A percentile compares a stretch with the other conserved stretches of the same genome.
Evolutionary conservation across 2,113 vertebrate species (phyloP).

Genomic region (Lepidothrix coronata): DNA sequence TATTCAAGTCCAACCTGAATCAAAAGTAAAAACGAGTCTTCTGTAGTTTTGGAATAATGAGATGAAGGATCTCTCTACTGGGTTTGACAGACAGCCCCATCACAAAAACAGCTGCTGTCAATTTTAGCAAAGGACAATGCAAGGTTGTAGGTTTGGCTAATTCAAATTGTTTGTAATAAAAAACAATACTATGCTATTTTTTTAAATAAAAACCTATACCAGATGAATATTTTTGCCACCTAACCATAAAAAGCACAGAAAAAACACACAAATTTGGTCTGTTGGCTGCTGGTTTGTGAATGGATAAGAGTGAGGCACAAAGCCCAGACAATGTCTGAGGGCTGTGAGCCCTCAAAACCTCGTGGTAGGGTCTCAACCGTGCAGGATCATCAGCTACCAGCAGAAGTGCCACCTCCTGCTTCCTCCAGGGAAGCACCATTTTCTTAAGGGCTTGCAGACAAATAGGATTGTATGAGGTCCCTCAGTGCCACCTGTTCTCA

Average conservation of each 20-base stretch:
- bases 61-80: neutral
- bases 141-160: neutral
- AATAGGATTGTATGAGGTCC: neutral
- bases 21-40: slow-evolving; percentile 4
- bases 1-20: neutral
- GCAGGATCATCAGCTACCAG: neutral
- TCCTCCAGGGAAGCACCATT: neutral
- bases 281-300: neutral
- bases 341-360: neutral
- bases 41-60: neutral
- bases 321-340: neutral
- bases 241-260: neutral
- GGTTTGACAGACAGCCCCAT: neutral
- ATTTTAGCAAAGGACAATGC: neutral
- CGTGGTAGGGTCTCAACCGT: neutral
- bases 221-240: neutral
- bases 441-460: neutral
- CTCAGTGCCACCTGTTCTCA: neutral
- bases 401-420: neutral
- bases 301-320: neutral
- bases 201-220: neutral
- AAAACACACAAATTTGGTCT: neutral
- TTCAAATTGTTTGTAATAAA: neutral
- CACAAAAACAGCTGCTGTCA: neutral
- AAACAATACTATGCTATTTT: neutral